Evolutionary conservation across 2,797 vertebrate species (phyloP), one percentile per base, ranked within the genome.

Genomic region (Spinus pinus): DNA sequence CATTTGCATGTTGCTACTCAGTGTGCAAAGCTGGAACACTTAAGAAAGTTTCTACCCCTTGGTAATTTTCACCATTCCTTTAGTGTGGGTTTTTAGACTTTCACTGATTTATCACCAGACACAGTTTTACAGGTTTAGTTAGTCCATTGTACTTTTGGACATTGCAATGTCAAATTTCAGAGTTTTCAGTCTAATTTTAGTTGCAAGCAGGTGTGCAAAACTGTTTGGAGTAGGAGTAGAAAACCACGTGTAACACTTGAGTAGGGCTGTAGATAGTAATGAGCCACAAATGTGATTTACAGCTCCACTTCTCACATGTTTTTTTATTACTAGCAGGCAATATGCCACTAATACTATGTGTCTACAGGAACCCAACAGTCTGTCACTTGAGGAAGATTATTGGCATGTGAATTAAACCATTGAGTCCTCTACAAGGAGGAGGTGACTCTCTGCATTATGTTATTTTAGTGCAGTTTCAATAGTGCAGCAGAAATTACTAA

Each of bases 1-100:
- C 97, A 98, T 51, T 94, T 99, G 31, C 99, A 99, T 95, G 92
- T 99, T 96, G 98, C 98, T 62, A 98, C 98, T 27, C 98, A 98
- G 33, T 21, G 37, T 44, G 50, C n/a, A 64, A 79, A 96, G 50
- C 82, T 92, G 71, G 93, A 97, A 24, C 98, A 98, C 56, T 97
- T 98, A 92, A 92, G 94, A 49, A 92, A 98, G 42, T 98, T 99
- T 50, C 95, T 98, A 24, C 92, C 91, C 28, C 96, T 97, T 9
- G 98, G 98, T 98, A 96, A 96, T 88, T 60, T n/a, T 64, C 16
- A 17, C 49, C 23, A 13, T 49, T 54, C 2, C 4, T 92, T 93
- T 69, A 75, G 12, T 19, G n/a, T 87, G 54, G 4, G 4, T 19
- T 84, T 53, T 86, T 83, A 75, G 35, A 31, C 65, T 90, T 49